phyloP scores from a whole-genome alignment of 2,797 vertebrate species.

The Sphenodon punctatus region DNA sequence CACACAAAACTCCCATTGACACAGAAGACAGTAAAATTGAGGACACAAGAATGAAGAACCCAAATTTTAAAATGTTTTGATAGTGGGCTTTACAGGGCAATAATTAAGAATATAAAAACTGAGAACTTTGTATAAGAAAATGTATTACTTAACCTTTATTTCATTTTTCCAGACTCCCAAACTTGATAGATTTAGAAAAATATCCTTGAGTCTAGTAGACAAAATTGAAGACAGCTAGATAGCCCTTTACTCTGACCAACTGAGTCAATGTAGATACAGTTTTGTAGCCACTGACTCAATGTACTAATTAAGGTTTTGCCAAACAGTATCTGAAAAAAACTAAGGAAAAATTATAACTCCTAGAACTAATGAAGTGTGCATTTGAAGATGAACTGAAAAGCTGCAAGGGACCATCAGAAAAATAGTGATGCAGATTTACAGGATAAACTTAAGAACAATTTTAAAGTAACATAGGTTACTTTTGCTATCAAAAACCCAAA shows the following conservation, averaged over 20 bases:
- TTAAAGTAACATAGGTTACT: slow-evolving; percentile 6
- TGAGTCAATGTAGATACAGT: slow-evolving; percentile 48
- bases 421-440: background rate
- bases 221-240: slow-evolving; percentile 56
- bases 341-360: slow-evolving; percentile 7
- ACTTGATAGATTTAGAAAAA: slow-evolving; percentile 69
- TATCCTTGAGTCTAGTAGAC: slow-evolving; percentile 65
- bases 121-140: slow-evolving; percentile 60
- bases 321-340: slow-evolving; percentile 38
- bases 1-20: background rate
- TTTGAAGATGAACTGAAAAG: slow-evolving; percentile 24
- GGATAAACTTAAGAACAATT: background rate
- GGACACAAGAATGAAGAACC: background rate
- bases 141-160: slow-evolving; percentile 68
- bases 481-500: background rate
- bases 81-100: background rate
- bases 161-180: slow-evolving; percentile 66
- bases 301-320: slow-evolving; percentile 34
- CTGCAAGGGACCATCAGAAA: background rate
- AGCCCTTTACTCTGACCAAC: slow-evolving; percentile 52
- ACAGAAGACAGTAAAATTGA: background rate
- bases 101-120: slow-evolving; percentile 7
- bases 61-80: background rate
- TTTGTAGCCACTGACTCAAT: slow-evolving; percentile 53
- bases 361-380: slow-evolving; percentile 51